Evolutionary conservation across 2,797 vertebrate species (phyloP), one percentile per base, ranked within the genome.

Genomic region (Mallotus villosus): DNA sequence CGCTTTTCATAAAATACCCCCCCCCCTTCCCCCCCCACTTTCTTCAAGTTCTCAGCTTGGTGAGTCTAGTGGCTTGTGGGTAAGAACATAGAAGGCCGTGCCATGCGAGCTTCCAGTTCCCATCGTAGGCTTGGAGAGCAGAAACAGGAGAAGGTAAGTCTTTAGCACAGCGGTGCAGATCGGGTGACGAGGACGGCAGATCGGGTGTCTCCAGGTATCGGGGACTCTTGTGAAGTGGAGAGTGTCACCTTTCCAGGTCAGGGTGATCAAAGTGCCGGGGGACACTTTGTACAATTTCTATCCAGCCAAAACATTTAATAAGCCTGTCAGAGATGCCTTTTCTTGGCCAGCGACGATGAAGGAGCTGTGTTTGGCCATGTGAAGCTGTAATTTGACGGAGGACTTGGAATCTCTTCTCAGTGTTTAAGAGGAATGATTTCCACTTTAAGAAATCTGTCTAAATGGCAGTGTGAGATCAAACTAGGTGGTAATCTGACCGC

Each of bases 231-330:
- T 88, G 84, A 90, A 91, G 88, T 84, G 76, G 83, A 70, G 68
- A 79, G 77, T 80, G 89, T 92, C 87, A 68, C 79, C 41, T 92
- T 92, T 88, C 86, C 87, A 91, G 89, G 89, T 87, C 86, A 87
- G 82, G 80, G 78, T 82, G 87, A 92, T 93, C 88, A 91, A 90
- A 92, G 88, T 75, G 11, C 71, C 67, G 78, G 74, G 74, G 81
- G 79, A 86, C 80, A 85, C 84, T 86, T 86, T 62, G 75, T 84
- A 85, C 87, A 85, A 82, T 85, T 88, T 89, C 87, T 84, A 88
- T 64, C 81, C 84, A 87, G 88, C 83, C 89, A 90, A 87, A 91
- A 89, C 89, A 91, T 88, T 86, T 88, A 89, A 87, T 89, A 85
- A 88, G 85, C 77, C 69, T 51, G 78, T 85, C 71, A 81, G 81